These are phyloP conservation scores for Sebastes cheni DNA, from an alignment of 2,797 vertebrate genomes.

Conservation along the genomic window DNA sequence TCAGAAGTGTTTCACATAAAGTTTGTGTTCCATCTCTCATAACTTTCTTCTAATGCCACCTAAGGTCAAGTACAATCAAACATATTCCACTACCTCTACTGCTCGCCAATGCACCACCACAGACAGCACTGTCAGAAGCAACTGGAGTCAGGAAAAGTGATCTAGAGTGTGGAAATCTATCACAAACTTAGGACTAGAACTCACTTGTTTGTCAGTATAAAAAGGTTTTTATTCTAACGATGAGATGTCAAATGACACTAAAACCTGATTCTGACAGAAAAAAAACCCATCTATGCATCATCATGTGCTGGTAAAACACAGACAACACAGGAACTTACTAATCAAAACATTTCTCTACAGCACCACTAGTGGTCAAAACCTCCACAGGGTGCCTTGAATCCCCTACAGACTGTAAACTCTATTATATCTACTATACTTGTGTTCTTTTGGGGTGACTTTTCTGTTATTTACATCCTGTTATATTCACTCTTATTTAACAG, in stretches of 20 bases:
- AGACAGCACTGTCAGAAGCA: not conserved
- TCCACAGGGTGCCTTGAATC: not conserved
- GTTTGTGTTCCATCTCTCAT: not conserved
- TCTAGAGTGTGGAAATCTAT: no score
- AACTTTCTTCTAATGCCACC: not conserved
- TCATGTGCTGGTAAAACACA: not conserved
- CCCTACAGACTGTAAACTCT: not conserved
- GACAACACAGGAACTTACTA: not conserved
- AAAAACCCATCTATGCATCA: no score
- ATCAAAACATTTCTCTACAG: not conserved
- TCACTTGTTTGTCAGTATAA: not conserved
- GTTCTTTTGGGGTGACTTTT: not conserved
- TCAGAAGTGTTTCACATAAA: not conserved
- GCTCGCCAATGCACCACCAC: not conserved
- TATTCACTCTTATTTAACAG: constrained; percentile 34
- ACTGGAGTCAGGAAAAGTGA: not conserved
- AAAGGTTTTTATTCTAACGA: not conserved
- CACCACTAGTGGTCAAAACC: not conserved
- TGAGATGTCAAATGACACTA: not conserved
- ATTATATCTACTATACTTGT: not conserved
- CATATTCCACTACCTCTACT: not conserved
- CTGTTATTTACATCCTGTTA: constrained; percentile 5
- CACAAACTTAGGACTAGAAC: not conserved
- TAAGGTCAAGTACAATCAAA: not conserved
- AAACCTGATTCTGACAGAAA: not conserved